Base-by-base conservation (phyloP, 2,888 invertebrate species). In the Brachypalpus laphriformis region DNA sequence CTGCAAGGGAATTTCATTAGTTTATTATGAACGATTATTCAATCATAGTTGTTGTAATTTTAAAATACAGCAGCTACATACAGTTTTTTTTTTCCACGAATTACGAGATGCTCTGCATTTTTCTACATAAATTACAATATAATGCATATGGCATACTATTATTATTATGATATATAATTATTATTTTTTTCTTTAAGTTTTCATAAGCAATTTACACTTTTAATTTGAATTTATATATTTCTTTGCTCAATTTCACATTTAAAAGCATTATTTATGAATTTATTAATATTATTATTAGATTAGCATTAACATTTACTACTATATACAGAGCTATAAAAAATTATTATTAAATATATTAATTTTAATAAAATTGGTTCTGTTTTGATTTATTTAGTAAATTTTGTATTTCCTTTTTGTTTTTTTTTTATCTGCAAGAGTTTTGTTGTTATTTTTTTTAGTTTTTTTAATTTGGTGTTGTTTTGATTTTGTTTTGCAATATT, bases 341-440 rank as follows among this genome's bases (percentile, higher is more conserved):
- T 66, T 71, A 81, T 66, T 71, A 81, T 51, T 59, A 59, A 70
- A 70, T 70, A 7, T 70, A 45, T 61, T 25, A 4, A 25, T 56
- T 71, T 47, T 70, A 81, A 76, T 81, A 81, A 85, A 85, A 85
- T 85, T 85, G 85, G 85, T 85, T 85, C 85, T 85, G 85, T 85
- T 85, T 42, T 75, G 47, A 61, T 74, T 70, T 56, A 28, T 57
- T 51, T 31, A 59, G 42, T 75, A 54, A 45, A 59, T 47, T 54
- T 45, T 25, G 25, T 25, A 4, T 25, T 25, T 65, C 28, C 14
- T 61, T 61, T 31, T 31, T 16, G n/a, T 78, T 49, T 72, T 81
- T 66, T 59, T 34, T 82, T 42, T 9, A 45, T 63, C 5, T 61
- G 54, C 14, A 28, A 71, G 37, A 40, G 28, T 16, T n/a, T 16